Evolutionary conservation across 1,140 invertebrate genomes (phyloP).

Genomic region (Physella acuta): DNA sequence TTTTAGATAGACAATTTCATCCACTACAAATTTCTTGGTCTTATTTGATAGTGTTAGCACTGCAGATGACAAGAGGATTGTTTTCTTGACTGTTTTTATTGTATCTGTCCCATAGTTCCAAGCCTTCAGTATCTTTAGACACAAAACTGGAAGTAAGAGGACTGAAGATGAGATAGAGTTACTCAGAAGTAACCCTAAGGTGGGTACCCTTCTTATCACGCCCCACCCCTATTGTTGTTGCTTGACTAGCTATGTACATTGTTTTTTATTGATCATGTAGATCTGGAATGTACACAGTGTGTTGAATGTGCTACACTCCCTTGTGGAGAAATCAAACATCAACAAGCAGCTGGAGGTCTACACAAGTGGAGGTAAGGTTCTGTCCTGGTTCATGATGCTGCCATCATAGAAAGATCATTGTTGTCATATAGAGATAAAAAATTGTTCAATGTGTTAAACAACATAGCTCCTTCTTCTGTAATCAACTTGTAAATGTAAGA

Average conservation of each 20-base stretch:
- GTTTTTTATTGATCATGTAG: too few relatives aligned
- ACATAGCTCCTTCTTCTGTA: too few relatives aligned
- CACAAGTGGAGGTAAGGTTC: constrained; percentile 60
- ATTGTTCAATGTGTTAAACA: too few relatives aligned
- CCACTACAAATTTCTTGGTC: too few relatives aligned
- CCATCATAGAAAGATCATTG: too few relatives aligned
- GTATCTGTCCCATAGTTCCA: constrained; percentile 76
- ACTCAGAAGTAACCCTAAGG: constrained; percentile 78
- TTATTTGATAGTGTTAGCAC: too few relatives aligned
- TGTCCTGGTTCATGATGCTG: too few relatives aligned
- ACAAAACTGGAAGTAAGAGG: constrained; percentile 84
- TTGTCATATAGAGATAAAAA: too few relatives aligned
- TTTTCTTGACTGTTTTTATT: constrained; percentile 7
- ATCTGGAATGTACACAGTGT: constrained; percentile 98
- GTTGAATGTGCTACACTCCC: constrained; percentile 94
- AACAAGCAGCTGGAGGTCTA: constrained; percentile 91
- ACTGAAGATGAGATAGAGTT: constrained; percentile 74
- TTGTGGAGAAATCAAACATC: constrained; percentile 98
- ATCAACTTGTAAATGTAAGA: background rate
- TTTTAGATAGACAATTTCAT: constrained; percentile 2
- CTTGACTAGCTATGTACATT: background rate
- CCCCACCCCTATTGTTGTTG: background rate
- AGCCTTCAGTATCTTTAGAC: constrained; percentile 87
- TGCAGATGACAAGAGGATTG: too few relatives aligned
- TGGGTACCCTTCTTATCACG: constrained; percentile 27